Conservation (phyloP, 2,888 invertebrate genomes). For the Theretra japonica region DNA sequence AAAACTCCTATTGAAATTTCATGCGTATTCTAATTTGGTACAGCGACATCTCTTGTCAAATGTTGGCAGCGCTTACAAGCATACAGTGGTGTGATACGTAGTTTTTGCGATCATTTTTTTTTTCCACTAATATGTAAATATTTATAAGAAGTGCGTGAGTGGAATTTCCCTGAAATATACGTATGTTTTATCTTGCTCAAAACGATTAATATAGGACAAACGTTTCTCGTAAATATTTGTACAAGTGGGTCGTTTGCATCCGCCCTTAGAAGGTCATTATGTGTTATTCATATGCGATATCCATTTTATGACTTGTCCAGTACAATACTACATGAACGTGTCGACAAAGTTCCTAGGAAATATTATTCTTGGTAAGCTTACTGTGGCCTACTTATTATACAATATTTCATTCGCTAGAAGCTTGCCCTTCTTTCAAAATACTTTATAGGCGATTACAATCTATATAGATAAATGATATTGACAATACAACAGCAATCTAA, state of each 20-base stretch:
- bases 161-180: not conserved
- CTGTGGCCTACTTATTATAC: not conserved
- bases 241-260: too few species aligned
- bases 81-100: too few species aligned
- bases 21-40: not conserved
- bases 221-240: too few species aligned
- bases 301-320: too few species aligned
- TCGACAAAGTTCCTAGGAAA: too few species aligned
- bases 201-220: too few species aligned
- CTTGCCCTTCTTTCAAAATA: constrained; percentile 9
- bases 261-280: too few species aligned
- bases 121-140: constrained; percentile 3
- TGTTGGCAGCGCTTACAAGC: not conserved
- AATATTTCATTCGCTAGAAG: constrained; percentile 1
- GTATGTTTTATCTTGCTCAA: too few species aligned
- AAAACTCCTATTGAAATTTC: not conserved
- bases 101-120: not conserved
- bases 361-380: too few species aligned
- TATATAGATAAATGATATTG: constrained; percentile 7
- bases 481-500: constrained; percentile 3
- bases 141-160: not conserved
- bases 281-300: too few species aligned
- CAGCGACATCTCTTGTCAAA: constrained; percentile 13
- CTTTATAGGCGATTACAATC: constrained; percentile 10
- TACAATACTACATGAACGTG: too few species aligned